Percentiles rank a stretch among this genome's conserved stretches.
Conservation (phyloP, 1,140 invertebrate genomes). For the Drosophila chauvacae region DNA sequence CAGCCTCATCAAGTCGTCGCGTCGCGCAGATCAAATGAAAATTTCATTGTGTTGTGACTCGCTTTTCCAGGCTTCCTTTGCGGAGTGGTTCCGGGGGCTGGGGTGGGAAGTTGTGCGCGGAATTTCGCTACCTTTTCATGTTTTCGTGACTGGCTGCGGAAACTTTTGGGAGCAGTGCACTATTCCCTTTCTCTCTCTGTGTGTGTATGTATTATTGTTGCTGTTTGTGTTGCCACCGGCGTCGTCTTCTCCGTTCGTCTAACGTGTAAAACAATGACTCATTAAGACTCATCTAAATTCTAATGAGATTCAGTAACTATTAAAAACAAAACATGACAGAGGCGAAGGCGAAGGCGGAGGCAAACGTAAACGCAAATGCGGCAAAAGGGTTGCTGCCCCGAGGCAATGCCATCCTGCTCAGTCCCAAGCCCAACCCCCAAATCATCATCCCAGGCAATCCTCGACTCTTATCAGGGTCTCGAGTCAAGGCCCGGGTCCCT, state of each 20-base stretch:
- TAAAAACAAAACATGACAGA: conserved; percentile 80
- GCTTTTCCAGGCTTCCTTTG: conserved; percentile 36
- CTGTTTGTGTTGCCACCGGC: conserved; percentile 46
- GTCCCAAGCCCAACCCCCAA: not conserved
- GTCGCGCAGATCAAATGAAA: conserved; percentile 81
- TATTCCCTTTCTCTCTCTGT: conserved; percentile 14
- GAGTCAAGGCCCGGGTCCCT: conserved; percentile 45
- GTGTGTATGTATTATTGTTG: conserved; percentile 20
- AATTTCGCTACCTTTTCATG: conserved; percentile 70
- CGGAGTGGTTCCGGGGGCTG: conserved; percentile 10
- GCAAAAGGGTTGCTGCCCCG: conserved; percentile 75
- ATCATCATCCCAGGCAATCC: conserved; percentile 17
- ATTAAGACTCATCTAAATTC: conserved; percentile 85
- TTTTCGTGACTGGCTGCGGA: conserved; percentile 42
- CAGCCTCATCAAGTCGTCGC: conserved; percentile 70
- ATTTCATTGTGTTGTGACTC: conserved; percentile 74
- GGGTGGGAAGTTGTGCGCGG: conserved; percentile 22
- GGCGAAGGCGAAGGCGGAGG: conserved; percentile 31
- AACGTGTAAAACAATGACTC: conserved; percentile 85
- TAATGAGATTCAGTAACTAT: conserved; percentile 84
- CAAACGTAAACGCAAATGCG: conserved; percentile 55
- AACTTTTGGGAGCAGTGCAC: conserved; percentile 39
- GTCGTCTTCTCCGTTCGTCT: conserved; percentile 51
- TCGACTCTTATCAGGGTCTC: conserved; percentile 55
- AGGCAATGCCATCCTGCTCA: conserved; percentile 29